Evolutionary conservation across 2,888 invertebrate species (phyloP), one percentile per base, ranked within the genome.

Genomic region (Pollenia amentaria): DNA sequence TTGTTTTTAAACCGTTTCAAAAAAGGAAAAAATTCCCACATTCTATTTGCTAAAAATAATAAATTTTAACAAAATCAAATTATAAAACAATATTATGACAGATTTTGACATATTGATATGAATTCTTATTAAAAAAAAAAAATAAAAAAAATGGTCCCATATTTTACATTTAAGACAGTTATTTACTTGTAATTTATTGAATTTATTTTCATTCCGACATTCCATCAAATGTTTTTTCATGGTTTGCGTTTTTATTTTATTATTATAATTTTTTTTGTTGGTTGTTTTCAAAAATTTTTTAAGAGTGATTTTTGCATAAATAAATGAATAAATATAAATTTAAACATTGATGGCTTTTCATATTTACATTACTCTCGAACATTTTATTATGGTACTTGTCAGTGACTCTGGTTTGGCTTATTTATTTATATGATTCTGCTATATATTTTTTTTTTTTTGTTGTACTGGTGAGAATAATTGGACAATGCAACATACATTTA

Each of bases 301-400:
- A 21, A 75, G 18, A 60, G 75, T 76, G 53, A 62, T 60, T 82
- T 82, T 69, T 82, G 76, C 82, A 82, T 46, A 82, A 82, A 82
- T 76, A 69, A 82, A 76, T 82, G 51, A 53, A 69, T 75, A 62
- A 82, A 69, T 76, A 70, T 44, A 82, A 57, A 81, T 57, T 57
- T 57, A 73, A 76, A 76, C 51, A 69, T 82, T 82, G 76, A 76
- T 82, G 76, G 62, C 69, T 82, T 82, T 76, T 82, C 14, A 69
- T 55, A 69, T 76, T 76, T 82, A 38, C 69, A 76, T 82, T 64
- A 72, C 53, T 64, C 70, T 80, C 64, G 60, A 40, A 18, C 60
- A 62, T 51, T 69, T 79, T 57, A 9, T 57, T 62, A 3, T 29
- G 10, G 14, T 60, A 29, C 16, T 67, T 75, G 81, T 82, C 67